phyloP scores from a whole-genome alignment of 2,888 invertebrate genomes.

The Proisotoma minuta region DNA sequence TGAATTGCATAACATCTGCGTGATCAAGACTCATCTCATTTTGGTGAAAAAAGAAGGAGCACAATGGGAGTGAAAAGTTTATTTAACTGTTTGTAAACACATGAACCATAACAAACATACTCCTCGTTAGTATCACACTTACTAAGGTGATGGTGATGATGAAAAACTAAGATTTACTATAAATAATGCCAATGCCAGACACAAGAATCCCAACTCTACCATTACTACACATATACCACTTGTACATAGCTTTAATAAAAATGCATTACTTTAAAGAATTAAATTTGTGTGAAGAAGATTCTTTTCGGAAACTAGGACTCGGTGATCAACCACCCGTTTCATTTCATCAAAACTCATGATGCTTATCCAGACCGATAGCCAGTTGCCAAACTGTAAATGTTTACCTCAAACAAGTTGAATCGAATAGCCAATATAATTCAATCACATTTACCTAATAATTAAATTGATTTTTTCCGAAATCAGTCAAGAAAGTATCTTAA shows the following conservation, averaged over 20 bases:
- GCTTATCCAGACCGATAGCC: conserved; percentile 9
- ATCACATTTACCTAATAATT: too few relatives aligned
- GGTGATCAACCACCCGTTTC: conserved; percentile 13
- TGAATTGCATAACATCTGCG: not conserved
- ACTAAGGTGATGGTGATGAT: not conserved
- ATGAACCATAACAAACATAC: conserved; percentile 39
- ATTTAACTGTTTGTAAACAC: conserved; percentile 41
- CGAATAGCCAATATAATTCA: not conserved
- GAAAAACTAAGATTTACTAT: not conserved
- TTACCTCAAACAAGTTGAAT: not conserved
- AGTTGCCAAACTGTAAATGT: conserved; percentile 6
- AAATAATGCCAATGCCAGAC: not conserved
- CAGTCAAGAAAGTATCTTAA: too few relatives aligned
- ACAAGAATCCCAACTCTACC: too few relatives aligned
- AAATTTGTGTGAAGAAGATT: conserved; percentile 2
- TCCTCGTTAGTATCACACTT: conserved; percentile 1
- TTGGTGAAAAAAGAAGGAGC: not conserved
- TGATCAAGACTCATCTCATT: not conserved
- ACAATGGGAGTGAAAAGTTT: conserved; percentile 19
- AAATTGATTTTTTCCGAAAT: too few relatives aligned
- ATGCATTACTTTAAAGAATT: conserved; percentile 9
- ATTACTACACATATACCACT: not conserved
- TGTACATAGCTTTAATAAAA: not conserved
- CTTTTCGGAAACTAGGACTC: conserved; percentile 7
- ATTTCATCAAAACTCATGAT: conserved; percentile 8